A percentile compares a stretch with the other conserved stretches of the same genome.
These are phyloP conservation scores for Drosophila novamexicana DNA, from an alignment of 1,140 invertebrate species.

Conservation along the genomic window DNA sequence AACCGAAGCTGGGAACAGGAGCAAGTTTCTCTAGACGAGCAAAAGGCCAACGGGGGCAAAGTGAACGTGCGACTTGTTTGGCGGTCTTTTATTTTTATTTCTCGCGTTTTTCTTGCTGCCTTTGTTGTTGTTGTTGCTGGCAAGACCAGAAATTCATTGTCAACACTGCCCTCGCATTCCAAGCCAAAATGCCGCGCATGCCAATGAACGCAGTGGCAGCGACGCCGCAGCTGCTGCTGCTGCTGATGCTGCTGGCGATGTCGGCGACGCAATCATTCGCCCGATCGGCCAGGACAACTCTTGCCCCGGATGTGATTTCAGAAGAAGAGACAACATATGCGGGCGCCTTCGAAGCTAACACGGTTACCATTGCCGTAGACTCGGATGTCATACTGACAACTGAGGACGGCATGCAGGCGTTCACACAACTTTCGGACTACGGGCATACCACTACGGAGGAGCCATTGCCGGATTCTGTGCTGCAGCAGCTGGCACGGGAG, in stretches of 20 bases:
- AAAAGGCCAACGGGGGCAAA: conserved; percentile 57
- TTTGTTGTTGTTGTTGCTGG: conserved; percentile 16
- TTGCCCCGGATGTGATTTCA: not conserved
- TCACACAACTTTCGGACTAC: conserved; percentile 27
- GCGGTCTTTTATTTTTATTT: conserved; percentile 31
- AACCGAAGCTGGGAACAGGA: conserved; percentile 43
- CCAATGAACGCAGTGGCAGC: conserved; percentile 36
- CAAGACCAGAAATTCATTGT: conserved; percentile 42
- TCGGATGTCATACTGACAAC: conserved; percentile 55
- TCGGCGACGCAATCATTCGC: not conserved
- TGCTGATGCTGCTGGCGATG: conserved; percentile 5
- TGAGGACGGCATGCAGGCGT: conserved; percentile 26
- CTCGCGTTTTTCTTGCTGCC: conserved; percentile 13
- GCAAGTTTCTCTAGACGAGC: conserved; percentile 46
- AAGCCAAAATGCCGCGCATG: conserved; percentile 52
- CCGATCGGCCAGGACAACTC: not conserved
- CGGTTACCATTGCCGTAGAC: conserved; percentile 49
- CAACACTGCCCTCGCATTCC: conserved; percentile 47
- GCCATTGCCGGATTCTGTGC: conserved; percentile 55
- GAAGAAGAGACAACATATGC: conserved; percentile 28
- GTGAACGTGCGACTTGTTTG: conserved; percentile 67
- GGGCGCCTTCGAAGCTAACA: not conserved
- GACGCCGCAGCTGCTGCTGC: conserved; percentile 6
- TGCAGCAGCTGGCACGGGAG: conserved; percentile 42
- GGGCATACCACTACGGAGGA: conserved; percentile 42